phyloP scores from a whole-genome alignment of 2,113 vertebrate species.

The Anhinga anhinga region DNA sequence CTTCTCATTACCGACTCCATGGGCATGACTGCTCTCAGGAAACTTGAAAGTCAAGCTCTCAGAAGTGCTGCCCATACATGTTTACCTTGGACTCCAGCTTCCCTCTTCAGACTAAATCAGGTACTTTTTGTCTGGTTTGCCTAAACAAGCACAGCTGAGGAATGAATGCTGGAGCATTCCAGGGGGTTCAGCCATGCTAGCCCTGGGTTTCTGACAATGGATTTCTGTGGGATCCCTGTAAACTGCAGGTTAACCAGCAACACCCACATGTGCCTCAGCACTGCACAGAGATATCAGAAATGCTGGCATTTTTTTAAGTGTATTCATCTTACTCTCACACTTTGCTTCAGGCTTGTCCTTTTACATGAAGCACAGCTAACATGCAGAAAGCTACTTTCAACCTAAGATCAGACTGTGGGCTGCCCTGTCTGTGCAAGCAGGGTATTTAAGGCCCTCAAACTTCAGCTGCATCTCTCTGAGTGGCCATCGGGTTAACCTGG shows the following conservation, averaged over 20 bases:
- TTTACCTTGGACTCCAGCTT: slow-evolving; percentile 62
- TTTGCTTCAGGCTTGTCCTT: background rate
- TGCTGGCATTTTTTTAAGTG: rapidly evolving
- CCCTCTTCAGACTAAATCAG: slow-evolving; percentile 57
- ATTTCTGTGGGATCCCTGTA: background rate
- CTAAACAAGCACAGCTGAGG: slow-evolving; percentile 54
- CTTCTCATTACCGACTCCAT: slow-evolving; percentile 54
- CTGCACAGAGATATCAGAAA: background rate
- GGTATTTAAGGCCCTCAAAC: background rate
- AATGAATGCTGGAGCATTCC: background rate
- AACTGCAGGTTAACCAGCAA: background rate
- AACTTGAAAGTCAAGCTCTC: slow-evolving; percentile 73
- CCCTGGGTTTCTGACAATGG: background rate
- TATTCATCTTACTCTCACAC: background rate
- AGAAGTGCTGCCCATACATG: slow-evolving; percentile 67
- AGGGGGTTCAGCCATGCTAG: background rate
- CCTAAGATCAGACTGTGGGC: background rate
- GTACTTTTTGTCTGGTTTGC: slow-evolving; percentile 58
- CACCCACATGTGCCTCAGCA: background rate
- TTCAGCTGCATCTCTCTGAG: background rate
- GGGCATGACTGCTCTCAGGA: slow-evolving; percentile 56
- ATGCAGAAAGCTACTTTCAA: background rate
- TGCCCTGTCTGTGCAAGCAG: background rate
- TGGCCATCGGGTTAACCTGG: background rate
- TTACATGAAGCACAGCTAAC: background rate